Conservation (phyloP, 2,797 vertebrate genomes). For the Poecilia picta region DNA sequence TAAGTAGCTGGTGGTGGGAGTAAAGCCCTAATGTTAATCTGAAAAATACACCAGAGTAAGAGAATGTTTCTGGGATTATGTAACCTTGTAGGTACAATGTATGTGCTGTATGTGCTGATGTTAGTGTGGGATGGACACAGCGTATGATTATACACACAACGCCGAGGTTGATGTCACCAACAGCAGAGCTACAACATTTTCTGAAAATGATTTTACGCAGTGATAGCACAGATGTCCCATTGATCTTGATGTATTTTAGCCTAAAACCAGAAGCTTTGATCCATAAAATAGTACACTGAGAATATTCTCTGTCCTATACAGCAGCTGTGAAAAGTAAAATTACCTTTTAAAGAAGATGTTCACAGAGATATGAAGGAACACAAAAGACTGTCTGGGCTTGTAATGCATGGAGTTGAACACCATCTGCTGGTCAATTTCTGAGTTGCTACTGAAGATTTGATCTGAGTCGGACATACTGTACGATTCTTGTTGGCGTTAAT, state of each 20-base stretch:
- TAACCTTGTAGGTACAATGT: constrained; percentile 26
- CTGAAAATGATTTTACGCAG: background rate
- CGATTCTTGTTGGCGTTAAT: background rate
- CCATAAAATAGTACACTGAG: background rate
- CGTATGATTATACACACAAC: constrained; percentile 13
- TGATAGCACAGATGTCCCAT: background rate
- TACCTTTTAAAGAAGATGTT: constrained; percentile 19
- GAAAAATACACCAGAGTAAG: constrained; percentile 22
- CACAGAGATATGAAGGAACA: constrained; percentile 11
- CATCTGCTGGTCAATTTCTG: constrained; percentile 60
- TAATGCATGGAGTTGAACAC: constrained; percentile 61
- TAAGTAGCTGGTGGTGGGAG: constrained; percentile 46
- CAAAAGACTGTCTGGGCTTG: background rate
- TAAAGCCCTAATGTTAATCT: constrained; percentile 38
- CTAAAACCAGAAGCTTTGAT: background rate
- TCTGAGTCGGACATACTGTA: background rate
- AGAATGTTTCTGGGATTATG: constrained; percentile 35
- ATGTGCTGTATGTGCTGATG: constrained; percentile 11
- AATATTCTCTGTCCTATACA: constrained; percentile 3
- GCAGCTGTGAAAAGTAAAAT: background rate
- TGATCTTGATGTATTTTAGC: background rate
- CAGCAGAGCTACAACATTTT: background rate
- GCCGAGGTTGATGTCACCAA: constrained; percentile 1
- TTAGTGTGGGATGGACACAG: constrained; percentile 14
- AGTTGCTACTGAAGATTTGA: constrained; percentile 21